These are phyloP conservation scores for Xenus cinereus DNA, from an alignment of 2,113 vertebrate genomes.

Conservation along the genomic window DNA sequence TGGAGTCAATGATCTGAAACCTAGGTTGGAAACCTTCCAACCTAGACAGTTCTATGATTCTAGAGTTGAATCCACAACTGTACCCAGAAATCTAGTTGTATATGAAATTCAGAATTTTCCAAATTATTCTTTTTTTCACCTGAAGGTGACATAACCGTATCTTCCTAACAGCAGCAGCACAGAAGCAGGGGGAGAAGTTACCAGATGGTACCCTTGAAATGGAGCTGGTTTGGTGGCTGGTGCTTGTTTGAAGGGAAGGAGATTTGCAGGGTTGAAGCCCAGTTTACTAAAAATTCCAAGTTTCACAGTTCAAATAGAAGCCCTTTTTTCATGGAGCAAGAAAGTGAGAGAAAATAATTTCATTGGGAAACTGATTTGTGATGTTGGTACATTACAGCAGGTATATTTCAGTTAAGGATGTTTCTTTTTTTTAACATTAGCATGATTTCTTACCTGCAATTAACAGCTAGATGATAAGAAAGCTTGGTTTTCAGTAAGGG, in stretches of 20 bases:
- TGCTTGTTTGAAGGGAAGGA: not conserved
- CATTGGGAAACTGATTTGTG: not conserved
- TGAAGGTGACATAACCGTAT: not conserved
- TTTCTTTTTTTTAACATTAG: not conserved
- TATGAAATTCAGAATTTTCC: not conserved
- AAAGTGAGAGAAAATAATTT: conserved; percentile 15
- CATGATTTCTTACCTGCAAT: not conserved
- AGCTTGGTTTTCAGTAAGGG: not conserved
- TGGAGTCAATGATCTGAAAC: too few relatives aligned
- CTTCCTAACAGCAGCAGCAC: not conserved
- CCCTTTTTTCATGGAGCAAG: not conserved
- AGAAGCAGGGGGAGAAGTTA: not conserved
- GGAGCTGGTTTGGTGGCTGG: not conserved
- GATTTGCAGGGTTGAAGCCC: not conserved
- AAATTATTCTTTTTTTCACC: not conserved
- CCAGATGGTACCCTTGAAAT: not conserved
- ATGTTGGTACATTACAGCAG: not conserved
- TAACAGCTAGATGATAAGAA: not conserved
- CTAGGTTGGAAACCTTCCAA: too few relatives aligned
- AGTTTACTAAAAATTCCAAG: not conserved
- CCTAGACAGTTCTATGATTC: too few relatives aligned
- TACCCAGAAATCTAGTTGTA: not conserved
- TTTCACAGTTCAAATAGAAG: not conserved
- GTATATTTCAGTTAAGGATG: not conserved
- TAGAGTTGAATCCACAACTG: not conserved